These are phyloP conservation scores for Anomalospiza imberbis DNA, from an alignment of 2,797 vertebrate species.

Conservation along the genomic window DNA sequence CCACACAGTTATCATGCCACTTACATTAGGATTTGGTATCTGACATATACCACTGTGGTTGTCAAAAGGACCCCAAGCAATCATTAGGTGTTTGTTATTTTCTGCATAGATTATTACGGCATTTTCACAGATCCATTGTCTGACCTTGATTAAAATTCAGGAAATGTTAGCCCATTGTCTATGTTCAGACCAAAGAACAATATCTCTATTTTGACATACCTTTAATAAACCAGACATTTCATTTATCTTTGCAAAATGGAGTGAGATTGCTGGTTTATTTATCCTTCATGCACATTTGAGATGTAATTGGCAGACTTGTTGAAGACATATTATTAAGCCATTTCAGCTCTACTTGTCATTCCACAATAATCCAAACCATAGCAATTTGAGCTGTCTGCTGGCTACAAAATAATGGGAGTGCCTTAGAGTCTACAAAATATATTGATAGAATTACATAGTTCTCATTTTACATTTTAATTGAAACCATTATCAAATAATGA, in stretches of 20 bases:
- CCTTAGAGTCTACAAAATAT: not conserved
- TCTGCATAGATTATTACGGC: not conserved
- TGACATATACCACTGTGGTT: not conserved
- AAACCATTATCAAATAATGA: slow-evolving; percentile 21
- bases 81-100: not conserved
- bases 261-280: not conserved
- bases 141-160: not conserved
- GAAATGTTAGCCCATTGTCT: not conserved
- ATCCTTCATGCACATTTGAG: not conserved
- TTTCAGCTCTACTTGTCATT: not conserved
- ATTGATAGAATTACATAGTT: not conserved
- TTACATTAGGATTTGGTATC: not conserved
- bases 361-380: not conserved
- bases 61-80: not conserved
- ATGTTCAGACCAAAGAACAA: not conserved
- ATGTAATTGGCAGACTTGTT: not conserved
- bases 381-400: not conserved
- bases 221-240: slow-evolving; percentile 12
- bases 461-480: slow-evolving; percentile 26
- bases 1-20: not conserved
- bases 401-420: not conserved
- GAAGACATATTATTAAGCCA: slow-evolving; percentile 6
- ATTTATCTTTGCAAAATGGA: not conserved
- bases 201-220: not conserved
- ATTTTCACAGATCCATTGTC: not conserved